Evolutionary conservation across 2,888 invertebrate genomes (phyloP).

Genomic region (Conchocele bisecta): DNA sequence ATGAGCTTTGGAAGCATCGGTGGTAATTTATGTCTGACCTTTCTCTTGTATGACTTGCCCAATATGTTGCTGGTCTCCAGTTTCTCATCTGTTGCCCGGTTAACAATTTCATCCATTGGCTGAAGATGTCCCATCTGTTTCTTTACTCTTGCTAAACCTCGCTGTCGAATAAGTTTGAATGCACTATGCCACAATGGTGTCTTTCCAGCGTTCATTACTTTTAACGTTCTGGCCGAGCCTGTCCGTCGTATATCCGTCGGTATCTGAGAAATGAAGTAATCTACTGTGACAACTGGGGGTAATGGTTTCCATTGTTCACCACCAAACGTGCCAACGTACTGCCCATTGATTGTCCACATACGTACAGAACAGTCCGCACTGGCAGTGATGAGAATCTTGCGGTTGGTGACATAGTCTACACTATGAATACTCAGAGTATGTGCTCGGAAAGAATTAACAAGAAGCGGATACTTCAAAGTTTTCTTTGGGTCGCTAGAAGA

Average conservation of each 20-base stretch:
- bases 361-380: conserved; percentile 88
- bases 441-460: conserved; percentile 84
- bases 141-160: conserved; percentile 53
- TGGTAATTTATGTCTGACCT: conserved; percentile 64
- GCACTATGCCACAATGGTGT: conserved; percentile 66
- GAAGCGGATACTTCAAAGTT: conserved; percentile 69
- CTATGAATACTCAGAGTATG: conserved; percentile 88
- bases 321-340: conserved; percentile 89
- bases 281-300: conserved; percentile 81
- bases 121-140: conserved; percentile 57
- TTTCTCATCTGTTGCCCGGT: conserved; percentile 15
- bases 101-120: conserved; percentile 21
- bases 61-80: conserved; percentile 66
- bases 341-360: conserved; percentile 76
- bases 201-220: conserved; percentile 83
- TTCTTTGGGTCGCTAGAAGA: conserved; percentile 61
- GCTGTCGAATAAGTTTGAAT: conserved; percentile 49
- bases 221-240: conserved; percentile 90
- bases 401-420: conserved; percentile 87
- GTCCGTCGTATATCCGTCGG: conserved; percentile 90
- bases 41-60: conserved; percentile 71
- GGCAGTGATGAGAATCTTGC: conserved; percentile 87
- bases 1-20: conserved; percentile 63
- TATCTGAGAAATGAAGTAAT: conserved; percentile 71
- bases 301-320: conserved; percentile 88